Evolutionary conservation across 2,113 vertebrate species (phyloP), one percentile per base, ranked within the genome.

Genomic region (Ammodramus savannarum): DNA sequence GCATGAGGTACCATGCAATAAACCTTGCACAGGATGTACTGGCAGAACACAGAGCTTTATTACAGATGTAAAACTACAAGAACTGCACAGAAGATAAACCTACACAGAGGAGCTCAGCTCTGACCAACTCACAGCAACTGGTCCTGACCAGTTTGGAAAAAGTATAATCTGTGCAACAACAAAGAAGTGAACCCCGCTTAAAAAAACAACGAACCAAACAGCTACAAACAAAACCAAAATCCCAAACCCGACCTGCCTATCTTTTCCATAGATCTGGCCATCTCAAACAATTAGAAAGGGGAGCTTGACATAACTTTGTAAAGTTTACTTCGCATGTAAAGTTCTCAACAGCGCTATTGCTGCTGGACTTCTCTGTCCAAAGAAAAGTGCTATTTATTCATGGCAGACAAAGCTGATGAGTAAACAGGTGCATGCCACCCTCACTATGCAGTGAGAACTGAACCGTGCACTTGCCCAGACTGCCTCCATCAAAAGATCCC

Each of bases 401-500:
- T 10, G 52, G 62, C 43, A 76, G 58, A 83, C 48, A 48, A 79
- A 91, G 41, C 62, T 52, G 39, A 73, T 87, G 43, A 63, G 57
- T 36, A 66, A 81, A 76, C 1, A 36, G 44, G 54, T 86, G 59
- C 72, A 74, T 80, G 43, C 46, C 55, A 93, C 48, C 48, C 65
- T 83, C 31, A 7, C 72, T 65, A 9, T 14, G 51, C 71, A 81
- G 36, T 4, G 36, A 90, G 82, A 74, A 59, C 51, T 68, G 52
- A 74, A 59, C 46, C 63, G 44, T 57, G 46, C 72, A 71, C 52
- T 87, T 81, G 75, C 48, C 52, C 26, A 13, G 86, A 80, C 74
- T 75, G 71, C 48, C 92, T 91, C 88, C 87, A 88, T 79, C 83
- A 85, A 78, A 91, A 84, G 85, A 91, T 91, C 93, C 89, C 87